Evolutionary conservation across 2,888 invertebrate species (phyloP).

Genomic region (Andrena bucephala): DNA sequence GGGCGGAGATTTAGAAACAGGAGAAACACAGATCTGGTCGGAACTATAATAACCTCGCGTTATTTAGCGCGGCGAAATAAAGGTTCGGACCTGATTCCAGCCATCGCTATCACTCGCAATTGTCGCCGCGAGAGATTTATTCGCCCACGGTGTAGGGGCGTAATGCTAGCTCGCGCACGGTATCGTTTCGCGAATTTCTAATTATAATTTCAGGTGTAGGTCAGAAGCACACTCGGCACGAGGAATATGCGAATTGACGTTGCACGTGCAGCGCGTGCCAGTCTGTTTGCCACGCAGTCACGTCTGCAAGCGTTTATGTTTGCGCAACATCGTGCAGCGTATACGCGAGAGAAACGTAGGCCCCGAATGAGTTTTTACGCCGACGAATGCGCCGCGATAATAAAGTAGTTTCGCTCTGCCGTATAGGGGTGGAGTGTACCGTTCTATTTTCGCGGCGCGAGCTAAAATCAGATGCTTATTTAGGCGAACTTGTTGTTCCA

Average conservation of each 20-base stretch:
- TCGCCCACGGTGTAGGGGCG: neutral
- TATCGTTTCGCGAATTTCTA: constrained; percentile 58
- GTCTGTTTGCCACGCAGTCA: constrained; percentile 81
- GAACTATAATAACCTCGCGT: too few relatives aligned
- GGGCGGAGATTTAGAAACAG: too few relatives aligned
- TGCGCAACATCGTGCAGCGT: constrained; percentile 72
- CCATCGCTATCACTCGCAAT: too few relatives aligned
- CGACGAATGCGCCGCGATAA: constrained; percentile 56
- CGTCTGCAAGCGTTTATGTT: constrained; percentile 77
- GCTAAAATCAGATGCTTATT: constrained; percentile 24
- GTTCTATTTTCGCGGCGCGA: constrained; percentile 7
- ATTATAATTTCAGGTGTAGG: constrained; percentile 79
- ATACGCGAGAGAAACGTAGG: constrained; percentile 62
- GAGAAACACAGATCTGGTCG: too few relatives aligned
- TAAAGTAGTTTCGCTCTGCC: constrained; percentile 40
- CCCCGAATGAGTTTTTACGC: constrained; percentile 73
- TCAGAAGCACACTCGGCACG: constrained; percentile 57
- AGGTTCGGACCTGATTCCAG: too few relatives aligned
- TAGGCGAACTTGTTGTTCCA: neutral
- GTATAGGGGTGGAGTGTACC: neutral
- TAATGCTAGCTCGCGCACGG: too few relatives aligned
- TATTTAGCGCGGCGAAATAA: too few relatives aligned
- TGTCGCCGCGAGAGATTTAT: neutral
- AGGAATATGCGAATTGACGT: constrained; percentile 53
- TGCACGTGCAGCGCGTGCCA: constrained; percentile 78